These are phyloP conservation scores for Drosophila oshimai DNA, from an alignment of 1,140 invertebrate genomes.

Conservation along the genomic window DNA sequence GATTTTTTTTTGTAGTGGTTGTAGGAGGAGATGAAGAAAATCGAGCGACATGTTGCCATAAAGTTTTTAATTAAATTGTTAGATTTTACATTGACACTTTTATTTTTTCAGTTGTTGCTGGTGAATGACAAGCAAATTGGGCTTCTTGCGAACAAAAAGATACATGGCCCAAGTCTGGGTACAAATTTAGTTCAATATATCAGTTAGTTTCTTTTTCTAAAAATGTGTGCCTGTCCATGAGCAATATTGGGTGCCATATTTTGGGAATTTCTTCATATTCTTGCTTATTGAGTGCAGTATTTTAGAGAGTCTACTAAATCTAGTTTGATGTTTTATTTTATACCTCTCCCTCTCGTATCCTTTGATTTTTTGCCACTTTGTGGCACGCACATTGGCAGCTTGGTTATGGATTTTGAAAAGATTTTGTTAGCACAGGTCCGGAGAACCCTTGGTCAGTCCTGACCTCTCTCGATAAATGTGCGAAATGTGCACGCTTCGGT, in stretches of 20 bases:
- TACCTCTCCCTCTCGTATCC: background rate
- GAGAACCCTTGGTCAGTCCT: constrained; percentile 16
- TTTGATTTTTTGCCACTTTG: background rate
- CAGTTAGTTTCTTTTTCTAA: background rate
- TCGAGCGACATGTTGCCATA: constrained; percentile 69
- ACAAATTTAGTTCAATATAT: background rate
- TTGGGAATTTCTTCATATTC: background rate
- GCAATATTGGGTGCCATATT: background rate
- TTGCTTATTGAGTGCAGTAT: background rate
- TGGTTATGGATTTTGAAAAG: background rate
- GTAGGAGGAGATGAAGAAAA: constrained; percentile 5
- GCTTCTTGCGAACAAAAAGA: constrained; percentile 17
- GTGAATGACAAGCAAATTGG: constrained; percentile 40
- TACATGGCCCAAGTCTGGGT: background rate
- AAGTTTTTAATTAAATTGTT: constrained; percentile 81
- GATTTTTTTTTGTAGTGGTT: constrained; percentile 9
- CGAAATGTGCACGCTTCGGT: constrained; percentile 40
- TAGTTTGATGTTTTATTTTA: background rate
- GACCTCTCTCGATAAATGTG: constrained; percentile 44
- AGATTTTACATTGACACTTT: constrained; percentile 66
- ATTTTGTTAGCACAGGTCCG: constrained; percentile 5
- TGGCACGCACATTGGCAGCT: constrained; percentile 19
- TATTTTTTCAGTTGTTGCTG: constrained; percentile 34
- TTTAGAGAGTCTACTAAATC: background rate
- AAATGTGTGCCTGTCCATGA: background rate